Base-by-base conservation (phyloP, 2,113 vertebrate species). In the Marcusenius ussheri region DNA sequence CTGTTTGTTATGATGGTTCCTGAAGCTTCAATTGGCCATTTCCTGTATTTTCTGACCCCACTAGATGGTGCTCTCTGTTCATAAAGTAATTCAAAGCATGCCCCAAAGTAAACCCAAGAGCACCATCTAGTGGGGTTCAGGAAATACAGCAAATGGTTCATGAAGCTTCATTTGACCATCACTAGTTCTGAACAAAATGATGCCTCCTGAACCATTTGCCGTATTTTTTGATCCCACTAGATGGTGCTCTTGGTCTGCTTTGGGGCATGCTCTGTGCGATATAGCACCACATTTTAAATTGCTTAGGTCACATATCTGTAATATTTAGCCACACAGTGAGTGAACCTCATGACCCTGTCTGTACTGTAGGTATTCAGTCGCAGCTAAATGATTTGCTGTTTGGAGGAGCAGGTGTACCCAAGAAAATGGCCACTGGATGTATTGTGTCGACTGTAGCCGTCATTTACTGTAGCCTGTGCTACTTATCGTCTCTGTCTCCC, bases 401-500 rank as follows among this genome's bases (percentile, higher is more conserved):
- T 19, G 74, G 35, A 42, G 31, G 35, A 80, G 35, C 74, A 77
- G 31, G 13, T 35, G n/a, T 4, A 17, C 31, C 70, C 35, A 80
- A 17, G 31, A 42, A 42, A 19, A 42, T 42, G 11, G 74, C 15
- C 74, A 15, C n/a, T 80, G 74, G 35, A 19, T 85, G 83, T 15
- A n/a, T 50, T 27, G 46, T 49, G 49, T 46, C n/a, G 0, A 24
- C 46, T 47, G 11, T 13, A n/a, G 7, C 58, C 56, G 10, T 3
- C 1, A 50, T 49, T 46, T 27, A 45, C 62, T 46, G 10, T 39
- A 45, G 5, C 10, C 88, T 3, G n/a, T 58, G 31, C 45, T 47
- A 3, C 47, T 58, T 42, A 49, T 49, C 70, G 56, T 88, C 58
- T 74, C 21, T 19, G 89, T 53, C 50, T 91, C 3, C 0, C 93